Evolutionary conservation across 2,113 vertebrate species (phyloP), one percentile per base, ranked within the genome.

Genomic region (Misgurnus mizolepis): DNA sequence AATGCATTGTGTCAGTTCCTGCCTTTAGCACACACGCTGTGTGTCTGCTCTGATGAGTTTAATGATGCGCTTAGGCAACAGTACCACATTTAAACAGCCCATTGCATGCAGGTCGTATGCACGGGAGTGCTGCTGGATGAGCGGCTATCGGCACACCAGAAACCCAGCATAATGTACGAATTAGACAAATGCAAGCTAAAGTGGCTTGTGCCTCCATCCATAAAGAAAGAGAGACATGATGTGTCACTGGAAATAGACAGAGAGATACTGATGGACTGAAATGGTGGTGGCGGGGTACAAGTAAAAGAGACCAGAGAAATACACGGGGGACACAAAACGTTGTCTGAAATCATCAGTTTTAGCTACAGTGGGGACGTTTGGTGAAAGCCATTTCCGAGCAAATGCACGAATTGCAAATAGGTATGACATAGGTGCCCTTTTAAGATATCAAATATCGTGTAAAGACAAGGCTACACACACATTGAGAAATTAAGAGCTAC

Each of bases 101-200:
- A 72, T 75, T 81, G 61, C 84, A 85, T 83, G 78, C 80, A 66
- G 49, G 85, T 76, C 70, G 47, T 67, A 41, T 84, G 56, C 17
- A 82, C 83, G 78, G 80, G 87, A 89, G 86, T 86, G 11, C 75
- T 84, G 82, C 72, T 82, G 80, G 85, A 78, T 43, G 71, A 74
- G 81, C 76, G 78, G 84, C 85, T 79, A 47, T 10, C 76, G 66
- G 47, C 69, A 83, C 7, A 81, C 79, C 79, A 84, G 80, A 61
- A 82, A 64, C 56, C 77, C 14, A 47, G 55, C 45, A 56, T 22
- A 22, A 22, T 22, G 22, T 68, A 67, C 73, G 41, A 76, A 67
- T 77, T 47, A 75, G 74, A 80, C 82, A 74, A 83, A 84, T 58
- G 50, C 80, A 79, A 81, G 80, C 18, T 67, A 73, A 56, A 65